Base-by-base conservation (phyloP, 1,140 invertebrate genomes). In the Adelges cooleyi region DNA sequence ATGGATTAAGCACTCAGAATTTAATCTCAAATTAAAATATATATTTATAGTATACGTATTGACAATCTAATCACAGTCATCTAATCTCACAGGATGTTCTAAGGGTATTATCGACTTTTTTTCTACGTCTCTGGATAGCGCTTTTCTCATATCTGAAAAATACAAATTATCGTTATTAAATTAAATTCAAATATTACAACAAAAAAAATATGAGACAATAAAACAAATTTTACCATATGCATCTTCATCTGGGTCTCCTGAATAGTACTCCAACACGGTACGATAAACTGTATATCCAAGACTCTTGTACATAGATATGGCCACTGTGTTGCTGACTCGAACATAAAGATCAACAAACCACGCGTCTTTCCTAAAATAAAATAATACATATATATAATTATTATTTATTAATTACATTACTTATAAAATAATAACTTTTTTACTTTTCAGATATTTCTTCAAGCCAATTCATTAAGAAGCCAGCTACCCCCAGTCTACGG, bases 311-410 rank as follows among this genome's bases (percentile, higher is more conserved):
- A 99, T 98, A 71, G 92, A 90, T 40, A 98, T 95, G 2, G 96
- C 96, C 23, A 96, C 90, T 75, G 88, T 86, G 75, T 99, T 99
- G 70, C 94, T 97, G 1, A 97, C 92, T 71, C 96, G 81, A 8
- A 99, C 96, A 83, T 98, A 99, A 13, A 99, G 77, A 76, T 99
- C 96, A n/a, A 98, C 95, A 79, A 98, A 99, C 75, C 92, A 98
- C 33, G 91, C 91, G 51, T 87, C 82, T 78, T 98, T 97, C 72
- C 93, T 96, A 74, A 62, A 83, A 82, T 69, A 70, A 68, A 66
- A 68, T 29, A 54, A n/a, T n/a, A n/a, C n/a, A 48, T 6, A n/a
- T 48, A 48, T 5, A 22, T 8, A 17, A 22, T 48, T 17, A 22
- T 29, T 27, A 33, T 15, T 20, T 5, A 8, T 11, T 33, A 33